A percentile compares a stretch with the other conserved stretches of the same genome.
Evolutionary conservation across 2,888 invertebrate species (phyloP).

Genomic region (Drosophila suboccidentalis): DNA sequence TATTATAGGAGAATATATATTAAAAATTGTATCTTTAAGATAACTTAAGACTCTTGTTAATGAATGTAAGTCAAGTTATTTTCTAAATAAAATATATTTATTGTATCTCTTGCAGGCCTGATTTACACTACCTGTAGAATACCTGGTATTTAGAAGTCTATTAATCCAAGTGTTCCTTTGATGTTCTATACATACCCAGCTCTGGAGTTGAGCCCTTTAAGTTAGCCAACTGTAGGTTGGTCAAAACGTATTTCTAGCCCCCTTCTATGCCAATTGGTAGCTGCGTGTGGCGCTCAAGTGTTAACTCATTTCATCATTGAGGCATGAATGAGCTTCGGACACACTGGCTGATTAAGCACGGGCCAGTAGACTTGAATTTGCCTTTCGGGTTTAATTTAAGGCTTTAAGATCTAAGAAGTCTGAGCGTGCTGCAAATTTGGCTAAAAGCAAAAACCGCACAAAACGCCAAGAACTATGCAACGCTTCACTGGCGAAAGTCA

Average conservation of each 20-base stretch:
- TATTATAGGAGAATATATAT: background rate
- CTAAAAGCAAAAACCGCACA: constrained; percentile 77
- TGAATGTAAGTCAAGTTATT: background rate
- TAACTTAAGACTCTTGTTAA: background rate
- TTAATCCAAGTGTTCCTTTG: constrained; percentile 28
- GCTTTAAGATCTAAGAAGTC: constrained; percentile 40
- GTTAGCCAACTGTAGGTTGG: constrained; percentile 23
- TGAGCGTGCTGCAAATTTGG: constrained; percentile 54
- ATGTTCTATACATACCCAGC: constrained; percentile 19
- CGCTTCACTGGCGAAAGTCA: constrained; percentile 59
- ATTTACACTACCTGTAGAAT: background rate
- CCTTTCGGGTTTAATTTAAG: constrained; percentile 35
- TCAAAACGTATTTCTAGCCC: constrained; percentile 8
- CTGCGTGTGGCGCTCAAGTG: constrained; percentile 69
- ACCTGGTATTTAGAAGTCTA: constrained; percentile 2
- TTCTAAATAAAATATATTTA: background rate
- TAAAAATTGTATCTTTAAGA: background rate
- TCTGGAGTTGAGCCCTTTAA: constrained; percentile 2
- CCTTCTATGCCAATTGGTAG: constrained; percentile 16
- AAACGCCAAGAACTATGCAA: constrained; percentile 65
- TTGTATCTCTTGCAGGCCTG: no score
- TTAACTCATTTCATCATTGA: constrained; percentile 76
- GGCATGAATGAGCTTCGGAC: constrained; percentile 74
- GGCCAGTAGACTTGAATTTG: constrained; percentile 27
- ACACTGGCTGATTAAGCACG: constrained; percentile 68